Evolutionary conservation across 1,140 invertebrate genomes (phyloP).

Genomic region (Lutraria rhynchaena): DNA sequence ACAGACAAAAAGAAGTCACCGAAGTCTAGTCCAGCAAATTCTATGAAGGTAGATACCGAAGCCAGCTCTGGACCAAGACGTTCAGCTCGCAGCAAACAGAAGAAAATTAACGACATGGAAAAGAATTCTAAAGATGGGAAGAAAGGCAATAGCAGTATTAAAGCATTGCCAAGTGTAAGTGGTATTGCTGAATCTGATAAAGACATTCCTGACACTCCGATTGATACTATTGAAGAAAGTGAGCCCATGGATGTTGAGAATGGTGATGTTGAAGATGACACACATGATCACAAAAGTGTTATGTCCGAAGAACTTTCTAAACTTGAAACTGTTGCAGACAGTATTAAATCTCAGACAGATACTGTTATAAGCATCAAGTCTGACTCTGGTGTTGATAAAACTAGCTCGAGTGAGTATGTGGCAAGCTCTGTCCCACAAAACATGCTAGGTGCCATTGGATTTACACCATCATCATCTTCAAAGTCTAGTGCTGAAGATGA

Average conservation of each 20-base stretch:
- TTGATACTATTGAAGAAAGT: conserved; percentile 6
- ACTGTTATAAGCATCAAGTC: background rate
- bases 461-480: conserved; percentile 2
- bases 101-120: too few species aligned
- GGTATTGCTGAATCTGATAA: too few species aligned
- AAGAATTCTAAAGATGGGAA: too few species aligned
- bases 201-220: too few species aligned
- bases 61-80: too few species aligned
- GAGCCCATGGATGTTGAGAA: background rate
- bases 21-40: too few species aligned
- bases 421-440: conserved; percentile 42
- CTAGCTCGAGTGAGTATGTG: background rate
- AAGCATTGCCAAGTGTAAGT: too few species aligned
- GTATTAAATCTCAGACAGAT: background rate
- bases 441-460: conserved; percentile 17
- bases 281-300: background rate
- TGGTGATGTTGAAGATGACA: too few species aligned
- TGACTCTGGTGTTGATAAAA: background rate
- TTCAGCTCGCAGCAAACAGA: too few species aligned
- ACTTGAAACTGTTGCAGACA: background rate
- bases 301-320: background rate
- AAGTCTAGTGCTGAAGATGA: background rate
- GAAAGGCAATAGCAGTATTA: too few species aligned
- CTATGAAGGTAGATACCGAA: too few species aligned
- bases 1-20: too few species aligned